Evolutionary conservation across 37 sponge, comb jelly and placozoan genomes (phyloP).

Genomic region (Cladorhizidae sp.): DNA sequence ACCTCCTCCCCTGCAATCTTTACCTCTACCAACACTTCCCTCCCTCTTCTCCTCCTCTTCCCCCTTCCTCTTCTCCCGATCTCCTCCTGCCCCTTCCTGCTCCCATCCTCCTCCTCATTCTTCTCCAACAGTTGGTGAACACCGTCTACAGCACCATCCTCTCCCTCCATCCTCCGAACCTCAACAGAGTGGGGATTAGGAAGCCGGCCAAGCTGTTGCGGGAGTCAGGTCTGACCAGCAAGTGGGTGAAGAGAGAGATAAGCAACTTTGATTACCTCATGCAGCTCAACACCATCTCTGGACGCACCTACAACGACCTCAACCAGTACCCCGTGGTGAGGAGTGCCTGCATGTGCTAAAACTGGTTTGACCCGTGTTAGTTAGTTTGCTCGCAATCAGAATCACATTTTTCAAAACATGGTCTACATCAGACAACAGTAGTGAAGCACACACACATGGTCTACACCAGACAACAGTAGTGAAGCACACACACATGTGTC

Average conservation of each 20-base stretch:
- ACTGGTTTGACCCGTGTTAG: too few species aligned
- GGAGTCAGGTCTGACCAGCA: conserved; percentile 74
- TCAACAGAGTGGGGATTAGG: conserved; percentile 67
- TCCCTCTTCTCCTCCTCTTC: not conserved
- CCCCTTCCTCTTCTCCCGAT: not conserved
- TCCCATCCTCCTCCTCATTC: not conserved
- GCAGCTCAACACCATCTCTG: conserved; percentile 95
- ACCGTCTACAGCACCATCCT: conserved; percentile 75
- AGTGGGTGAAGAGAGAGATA: conserved; percentile 88
- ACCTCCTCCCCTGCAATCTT: not conserved
- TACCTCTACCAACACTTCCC: not conserved
- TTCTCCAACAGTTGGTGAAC: conserved; percentile 12
- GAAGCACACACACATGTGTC: too few species aligned
- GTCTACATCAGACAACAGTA: too few species aligned
- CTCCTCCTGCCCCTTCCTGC: not conserved
- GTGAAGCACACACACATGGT: too few species aligned
- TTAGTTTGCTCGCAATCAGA: too few species aligned
- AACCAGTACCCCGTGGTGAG: conserved; percentile 96
- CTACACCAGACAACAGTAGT: too few species aligned
- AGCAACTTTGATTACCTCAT: conserved; percentile 97
- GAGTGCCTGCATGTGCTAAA: too few species aligned
- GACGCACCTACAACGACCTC: conserved; percentile 96
- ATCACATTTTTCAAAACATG: too few species aligned
- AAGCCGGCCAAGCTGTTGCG: conserved; percentile 60
- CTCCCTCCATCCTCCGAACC: conserved; percentile 74